Evolutionary conservation across 2,888 invertebrate species (phyloP).

Genomic region (Podabrus alpinus): DNA sequence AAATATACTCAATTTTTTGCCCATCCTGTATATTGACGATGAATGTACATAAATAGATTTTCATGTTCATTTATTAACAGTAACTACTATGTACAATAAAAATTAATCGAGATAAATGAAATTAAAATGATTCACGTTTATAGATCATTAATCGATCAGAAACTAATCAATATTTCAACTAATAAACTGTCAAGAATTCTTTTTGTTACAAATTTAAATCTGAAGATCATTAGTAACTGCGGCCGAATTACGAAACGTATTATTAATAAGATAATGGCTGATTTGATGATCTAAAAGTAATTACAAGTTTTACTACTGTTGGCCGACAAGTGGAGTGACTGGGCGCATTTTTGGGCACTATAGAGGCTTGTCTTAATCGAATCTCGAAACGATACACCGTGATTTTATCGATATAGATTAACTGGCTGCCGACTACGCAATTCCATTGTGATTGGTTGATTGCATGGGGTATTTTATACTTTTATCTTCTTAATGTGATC

Average conservation of each 20-base stretch:
- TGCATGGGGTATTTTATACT: conserved; percentile 44
- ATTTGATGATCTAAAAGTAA: conserved; percentile 30
- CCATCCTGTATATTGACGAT: background rate
- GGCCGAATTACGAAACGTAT: conserved; percentile 20
- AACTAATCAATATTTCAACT: conserved; percentile 15
- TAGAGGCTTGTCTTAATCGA: conserved; percentile 51
- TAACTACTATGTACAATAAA: background rate
- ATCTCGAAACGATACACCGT: conserved; percentile 41
- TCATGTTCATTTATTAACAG: background rate
- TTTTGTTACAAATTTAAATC: conserved; percentile 4
- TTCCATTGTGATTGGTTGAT: conserved; percentile 50
- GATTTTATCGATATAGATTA: conserved; percentile 51
- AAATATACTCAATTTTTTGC: background rate
- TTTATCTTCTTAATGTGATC: conserved; percentile 48
- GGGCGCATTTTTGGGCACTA: conserved; percentile 45
- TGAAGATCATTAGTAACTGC: conserved; percentile 4
- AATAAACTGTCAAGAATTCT: conserved; percentile 12
- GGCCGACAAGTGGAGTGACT: conserved; percentile 49
- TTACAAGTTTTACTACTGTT: conserved; percentile 48
- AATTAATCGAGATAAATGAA: background rate
- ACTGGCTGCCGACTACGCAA: conserved; percentile 52
- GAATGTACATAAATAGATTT: background rate
- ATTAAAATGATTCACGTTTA: background rate
- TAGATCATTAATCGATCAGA: conserved; percentile 11
- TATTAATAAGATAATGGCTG: conserved; percentile 30